Evolutionary conservation across 2,888 invertebrate species (phyloP).

Genomic region (Ophioninae sp.): DNA sequence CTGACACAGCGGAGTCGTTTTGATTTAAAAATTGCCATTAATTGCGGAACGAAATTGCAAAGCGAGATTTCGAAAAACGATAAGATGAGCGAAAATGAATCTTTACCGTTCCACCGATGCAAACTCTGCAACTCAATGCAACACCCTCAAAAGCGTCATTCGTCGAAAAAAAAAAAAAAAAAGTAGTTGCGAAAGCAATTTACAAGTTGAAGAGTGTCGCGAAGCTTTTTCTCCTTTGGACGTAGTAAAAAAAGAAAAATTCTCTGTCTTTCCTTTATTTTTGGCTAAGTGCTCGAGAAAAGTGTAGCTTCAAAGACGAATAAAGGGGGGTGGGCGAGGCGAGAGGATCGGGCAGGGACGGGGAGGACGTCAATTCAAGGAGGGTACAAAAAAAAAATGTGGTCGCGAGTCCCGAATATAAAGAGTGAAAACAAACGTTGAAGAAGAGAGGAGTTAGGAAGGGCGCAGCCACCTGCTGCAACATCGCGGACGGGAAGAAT

Average conservation of each 20-base stretch:
- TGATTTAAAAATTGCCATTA: too few relatives aligned
- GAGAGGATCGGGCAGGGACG: too few relatives aligned
- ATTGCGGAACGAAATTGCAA: too few relatives aligned
- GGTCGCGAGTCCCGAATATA: slow-evolving; percentile 48
- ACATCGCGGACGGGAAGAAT: slow-evolving; percentile 49
- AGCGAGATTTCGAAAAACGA: too few relatives aligned
- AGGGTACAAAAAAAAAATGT: background rate
- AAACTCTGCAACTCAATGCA: background rate
- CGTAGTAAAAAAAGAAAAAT: background rate
- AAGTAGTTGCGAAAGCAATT: slow-evolving; percentile 1
- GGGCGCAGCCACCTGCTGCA: slow-evolving; percentile 60
- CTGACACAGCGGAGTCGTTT: too few relatives aligned
- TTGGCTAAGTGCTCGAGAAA: slow-evolving; percentile 35
- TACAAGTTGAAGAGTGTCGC: slow-evolving; percentile 3
- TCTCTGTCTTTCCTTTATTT: slow-evolving; percentile 15
- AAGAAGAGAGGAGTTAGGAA: slow-evolving; percentile 20
- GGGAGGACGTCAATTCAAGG: slow-evolving; percentile 18
- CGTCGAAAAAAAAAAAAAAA: background rate
- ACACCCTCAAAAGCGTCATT: background rate
- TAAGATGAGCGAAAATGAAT: too few relatives aligned
- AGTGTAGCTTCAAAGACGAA: slow-evolving; percentile 15
- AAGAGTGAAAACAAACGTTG: slow-evolving; percentile 56
- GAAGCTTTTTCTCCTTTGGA: slow-evolving; percentile 1
- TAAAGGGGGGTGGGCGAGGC: too few relatives aligned
- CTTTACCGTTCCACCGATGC: too few relatives aligned